Evolutionary conservation across 2,888 invertebrate species (phyloP).

Genomic region (Asteroscopus sphinx): DNA sequence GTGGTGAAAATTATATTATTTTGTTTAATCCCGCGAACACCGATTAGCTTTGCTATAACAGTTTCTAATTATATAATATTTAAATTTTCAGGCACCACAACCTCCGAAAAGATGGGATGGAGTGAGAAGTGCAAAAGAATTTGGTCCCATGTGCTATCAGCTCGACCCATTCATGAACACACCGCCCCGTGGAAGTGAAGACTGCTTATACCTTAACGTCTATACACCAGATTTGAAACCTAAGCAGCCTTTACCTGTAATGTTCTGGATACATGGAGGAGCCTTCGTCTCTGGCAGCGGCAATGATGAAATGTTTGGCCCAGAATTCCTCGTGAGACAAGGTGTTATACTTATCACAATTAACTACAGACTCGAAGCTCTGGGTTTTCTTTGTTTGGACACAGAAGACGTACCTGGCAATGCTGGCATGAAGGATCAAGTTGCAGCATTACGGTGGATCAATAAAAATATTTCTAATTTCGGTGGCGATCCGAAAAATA

Average conservation of each 20-base stretch:
- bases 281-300: conserved; percentile 69
- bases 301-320: conserved; percentile 65
- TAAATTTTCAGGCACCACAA: no score
- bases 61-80: no score
- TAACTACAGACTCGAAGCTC: conserved; percentile 72
- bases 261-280: conserved; percentile 76
- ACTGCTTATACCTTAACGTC: conserved; percentile 76
- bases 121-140: conserved; percentile 66
- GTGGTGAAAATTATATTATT: no score
- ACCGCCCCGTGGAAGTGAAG: conserved; percentile 63
- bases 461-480: conserved; percentile 65
- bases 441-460: conserved; percentile 71
- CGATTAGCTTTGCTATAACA: no score
- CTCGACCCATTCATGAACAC: conserved; percentile 28
- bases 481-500: conserved; percentile 69
- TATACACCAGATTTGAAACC: conserved; percentile 69
- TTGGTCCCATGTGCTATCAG: conserved; percentile 69
- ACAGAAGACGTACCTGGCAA: conserved; percentile 73
- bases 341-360: conserved; percentile 72
- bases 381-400: conserved; percentile 73
- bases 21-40: no score
- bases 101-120: conserved; percentile 70
- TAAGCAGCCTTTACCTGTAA: conserved; percentile 63
- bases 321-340: conserved; percentile 70
- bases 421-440: conserved; percentile 76